A percentile compares a stretch with the other conserved stretches of the same genome.
Conservation (phyloP, 2,888 invertebrate genomes). For the Autographa pulchrina region DNA sequence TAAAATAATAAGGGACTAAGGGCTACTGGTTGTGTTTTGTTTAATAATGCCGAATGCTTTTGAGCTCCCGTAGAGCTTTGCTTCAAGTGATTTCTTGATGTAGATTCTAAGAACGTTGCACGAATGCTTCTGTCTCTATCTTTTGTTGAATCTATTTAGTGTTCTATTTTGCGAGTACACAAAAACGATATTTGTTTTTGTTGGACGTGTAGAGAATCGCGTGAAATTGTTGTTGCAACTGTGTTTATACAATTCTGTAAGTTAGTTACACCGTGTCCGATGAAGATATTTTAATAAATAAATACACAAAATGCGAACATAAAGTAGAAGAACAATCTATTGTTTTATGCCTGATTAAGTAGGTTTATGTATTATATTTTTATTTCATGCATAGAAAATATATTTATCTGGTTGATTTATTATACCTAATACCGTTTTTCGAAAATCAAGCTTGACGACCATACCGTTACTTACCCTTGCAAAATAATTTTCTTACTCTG, state of each 20-base stretch:
- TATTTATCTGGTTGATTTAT: no score
- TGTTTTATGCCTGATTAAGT: no score
- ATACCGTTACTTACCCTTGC: no score
- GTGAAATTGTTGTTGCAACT: constrained; percentile 14
- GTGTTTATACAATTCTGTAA: background rate
- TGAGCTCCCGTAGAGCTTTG: constrained; percentile 74
- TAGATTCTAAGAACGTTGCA: constrained; percentile 57
- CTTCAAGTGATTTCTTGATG: constrained; percentile 75
- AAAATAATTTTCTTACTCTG: no score
- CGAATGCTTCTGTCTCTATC: constrained; percentile 38
- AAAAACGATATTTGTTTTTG: constrained; percentile 38
- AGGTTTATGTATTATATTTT: no score
- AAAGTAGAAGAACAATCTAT: no score
- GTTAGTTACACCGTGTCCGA: background rate
- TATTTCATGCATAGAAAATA: no score
- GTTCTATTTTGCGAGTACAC: constrained; percentile 52
- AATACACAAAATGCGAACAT: background rate
- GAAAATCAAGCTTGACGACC: no score
- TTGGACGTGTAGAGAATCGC: constrained; percentile 17
- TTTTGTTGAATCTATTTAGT: constrained; percentile 23
- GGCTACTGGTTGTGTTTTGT: constrained; percentile 79
- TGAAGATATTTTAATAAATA: background rate
- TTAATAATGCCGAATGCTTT: constrained; percentile 74
- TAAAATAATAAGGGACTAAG: constrained; percentile 79
- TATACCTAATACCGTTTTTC: no score